Conservation (phyloP, 2,113 vertebrate species). For the Callipepla californica region DNA sequence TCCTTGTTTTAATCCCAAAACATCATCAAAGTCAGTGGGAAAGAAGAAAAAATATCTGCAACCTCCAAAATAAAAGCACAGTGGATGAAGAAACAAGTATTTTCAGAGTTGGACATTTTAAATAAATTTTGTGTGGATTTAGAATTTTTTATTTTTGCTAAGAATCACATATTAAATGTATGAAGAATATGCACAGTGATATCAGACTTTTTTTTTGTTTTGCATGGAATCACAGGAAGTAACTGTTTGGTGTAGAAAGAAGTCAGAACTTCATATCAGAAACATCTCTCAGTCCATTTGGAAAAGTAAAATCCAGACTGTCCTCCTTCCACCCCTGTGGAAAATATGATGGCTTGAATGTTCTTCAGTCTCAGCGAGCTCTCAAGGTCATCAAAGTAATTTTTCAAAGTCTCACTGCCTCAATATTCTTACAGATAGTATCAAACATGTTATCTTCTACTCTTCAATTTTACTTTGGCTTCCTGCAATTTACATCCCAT, state of each 20-base stretch:
- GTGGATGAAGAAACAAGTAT: not conserved
- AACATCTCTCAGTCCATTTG: slow-evolving; percentile 12
- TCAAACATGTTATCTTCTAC: slow-evolving; percentile 54
- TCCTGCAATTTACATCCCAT: slow-evolving; percentile 74
- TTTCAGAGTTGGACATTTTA: not conserved
- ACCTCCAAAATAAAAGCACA: slow-evolving; percentile 47
- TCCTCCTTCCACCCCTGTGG: not conserved
- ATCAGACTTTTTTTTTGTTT: not conserved
- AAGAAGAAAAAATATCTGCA: not conserved
- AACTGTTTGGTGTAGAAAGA: not conserved
- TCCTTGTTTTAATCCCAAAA: slow-evolving; percentile 59
- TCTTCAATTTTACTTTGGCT: slow-evolving; percentile 74
- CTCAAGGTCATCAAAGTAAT: slow-evolving; percentile 66
- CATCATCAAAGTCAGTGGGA: slow-evolving; percentile 38
- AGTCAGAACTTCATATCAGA: slow-evolving; percentile 19
- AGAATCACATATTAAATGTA: not conserved
- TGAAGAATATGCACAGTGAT: not conserved
- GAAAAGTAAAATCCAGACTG: not conserved
- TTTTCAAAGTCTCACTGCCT: slow-evolving; percentile 23
- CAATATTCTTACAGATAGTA: slow-evolving; percentile 54
- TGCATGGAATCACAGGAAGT: not conserved
- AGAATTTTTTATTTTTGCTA: not conserved
- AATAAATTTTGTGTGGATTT: not conserved
- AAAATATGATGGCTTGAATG: not conserved
- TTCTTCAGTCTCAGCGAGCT: not conserved